phyloP scores from a whole-genome alignment of 2,113 vertebrate genomes.

The Seriola quinqueradiata region DNA sequence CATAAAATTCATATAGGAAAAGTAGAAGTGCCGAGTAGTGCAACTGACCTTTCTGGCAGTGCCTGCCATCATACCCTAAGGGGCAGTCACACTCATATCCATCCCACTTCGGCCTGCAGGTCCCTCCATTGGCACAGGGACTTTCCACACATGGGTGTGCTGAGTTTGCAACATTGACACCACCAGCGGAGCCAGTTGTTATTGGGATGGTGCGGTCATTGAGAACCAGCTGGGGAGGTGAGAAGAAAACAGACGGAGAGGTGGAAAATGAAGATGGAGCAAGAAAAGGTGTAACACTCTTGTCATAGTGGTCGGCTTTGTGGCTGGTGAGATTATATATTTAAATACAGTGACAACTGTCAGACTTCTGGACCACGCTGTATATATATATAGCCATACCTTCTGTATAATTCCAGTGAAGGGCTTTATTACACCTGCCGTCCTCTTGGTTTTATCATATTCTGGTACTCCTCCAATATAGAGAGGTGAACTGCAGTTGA shows the following conservation, averaged over 20 bases:
- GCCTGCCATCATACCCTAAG: slow-evolving; percentile 92
- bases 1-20: neutral
- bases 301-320: neutral
- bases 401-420: slow-evolving; percentile 96
- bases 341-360: neutral
- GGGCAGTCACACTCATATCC: slow-evolving; percentile 94
- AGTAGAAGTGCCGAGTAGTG: too few relatives aligned
- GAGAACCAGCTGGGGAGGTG: slow-evolving; percentile 86
- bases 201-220: slow-evolving; percentile 90
- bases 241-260: neutral
- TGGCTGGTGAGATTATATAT: neutral
- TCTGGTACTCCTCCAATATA: slow-evolving; percentile 93
- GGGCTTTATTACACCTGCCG: slow-evolving; percentile 86
- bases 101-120: slow-evolving; percentile 91
- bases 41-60: slow-evolving; percentile 94
- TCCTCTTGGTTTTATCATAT: slow-evolving; percentile 91
- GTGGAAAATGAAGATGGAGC: neutral
- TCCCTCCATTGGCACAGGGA: slow-evolving; percentile 92
- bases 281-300: neutral
- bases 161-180: slow-evolving; percentile 91
- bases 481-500: slow-evolving; percentile 94
- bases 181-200: slow-evolving; percentile 85
- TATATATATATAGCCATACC: slow-evolving; percentile 76
- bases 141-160: slow-evolving; percentile 89
- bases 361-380: too few relatives aligned